These are phyloP conservation scores for Diadromus collaris DNA, from an alignment of 2,888 invertebrate genomes.

Conservation along the genomic window DNA sequence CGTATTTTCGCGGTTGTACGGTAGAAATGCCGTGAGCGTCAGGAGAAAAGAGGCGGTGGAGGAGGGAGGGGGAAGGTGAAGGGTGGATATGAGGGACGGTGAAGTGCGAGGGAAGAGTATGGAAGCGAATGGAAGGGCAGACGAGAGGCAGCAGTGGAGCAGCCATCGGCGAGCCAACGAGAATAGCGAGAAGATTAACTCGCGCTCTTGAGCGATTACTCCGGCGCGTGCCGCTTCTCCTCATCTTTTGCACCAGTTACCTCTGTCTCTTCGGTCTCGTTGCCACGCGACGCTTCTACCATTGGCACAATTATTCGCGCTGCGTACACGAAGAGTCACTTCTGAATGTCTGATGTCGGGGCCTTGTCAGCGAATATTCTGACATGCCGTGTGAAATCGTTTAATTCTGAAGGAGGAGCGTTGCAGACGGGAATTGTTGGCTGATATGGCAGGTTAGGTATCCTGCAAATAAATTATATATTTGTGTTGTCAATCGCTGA, in stretches of 20 bases:
- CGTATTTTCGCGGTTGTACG: constrained; percentile 65
- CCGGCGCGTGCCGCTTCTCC: constrained; percentile 66
- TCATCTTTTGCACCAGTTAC: constrained; percentile 59
- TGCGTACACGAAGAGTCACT: background rate
- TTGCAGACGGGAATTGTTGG: background rate
- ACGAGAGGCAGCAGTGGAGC: constrained; percentile 2
- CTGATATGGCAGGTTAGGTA: background rate
- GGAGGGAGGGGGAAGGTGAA: background rate
- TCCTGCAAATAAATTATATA: background rate
- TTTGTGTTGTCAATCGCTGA: background rate
- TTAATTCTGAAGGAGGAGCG: background rate
- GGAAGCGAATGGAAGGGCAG: constrained; percentile 9
- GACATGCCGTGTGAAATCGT: background rate
- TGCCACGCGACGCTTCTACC: constrained; percentile 53
- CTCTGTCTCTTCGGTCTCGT: constrained; percentile 59
- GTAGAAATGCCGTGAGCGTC: constrained; percentile 37
- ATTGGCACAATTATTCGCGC: constrained; percentile 51
- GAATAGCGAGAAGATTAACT: constrained; percentile 64
- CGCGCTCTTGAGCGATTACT: constrained; percentile 72
- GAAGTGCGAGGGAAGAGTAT: constrained; percentile 36
- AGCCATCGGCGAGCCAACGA: constrained; percentile 33
- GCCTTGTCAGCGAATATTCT: background rate
- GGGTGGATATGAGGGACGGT: constrained; percentile 27
- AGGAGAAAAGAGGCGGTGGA: constrained; percentile 44
- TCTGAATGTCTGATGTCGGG: background rate